A percentile compares a stretch with the other conserved stretches of the same genome.
Conservation (phyloP, 2,888 invertebrate genomes). For the Amiota communis region DNA sequence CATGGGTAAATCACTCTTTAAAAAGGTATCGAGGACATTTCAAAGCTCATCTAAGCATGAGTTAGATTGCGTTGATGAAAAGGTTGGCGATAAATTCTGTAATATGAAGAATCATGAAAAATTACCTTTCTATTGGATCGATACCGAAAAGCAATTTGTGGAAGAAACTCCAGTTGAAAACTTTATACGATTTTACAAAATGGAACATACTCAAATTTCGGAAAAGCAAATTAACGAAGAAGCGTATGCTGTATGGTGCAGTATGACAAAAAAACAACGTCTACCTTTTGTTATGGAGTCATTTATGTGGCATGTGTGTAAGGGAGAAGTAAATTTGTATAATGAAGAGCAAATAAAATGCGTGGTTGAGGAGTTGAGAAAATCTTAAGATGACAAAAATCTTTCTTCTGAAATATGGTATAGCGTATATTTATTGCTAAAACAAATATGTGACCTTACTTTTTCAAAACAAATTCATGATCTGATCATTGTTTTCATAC, state of each 20-base stretch:
- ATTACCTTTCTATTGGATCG: slow-evolving; percentile 57
- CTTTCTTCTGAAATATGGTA: too few relatives aligned
- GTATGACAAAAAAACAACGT: slow-evolving; percentile 43
- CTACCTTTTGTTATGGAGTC: slow-evolving; percentile 56
- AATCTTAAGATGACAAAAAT: not conserved
- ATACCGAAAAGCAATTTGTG: slow-evolving; percentile 46
- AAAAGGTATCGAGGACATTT: slow-evolving; percentile 29
- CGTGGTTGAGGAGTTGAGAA: slow-evolving; percentile 39
- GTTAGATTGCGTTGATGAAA: slow-evolving; percentile 31
- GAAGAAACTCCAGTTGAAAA: slow-evolving; percentile 52
- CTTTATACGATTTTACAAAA: slow-evolving; percentile 45
- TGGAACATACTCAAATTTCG: not conserved
- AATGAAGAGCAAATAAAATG: slow-evolving; percentile 54
- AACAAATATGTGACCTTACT: not conserved
- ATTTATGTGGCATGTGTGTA: slow-evolving; percentile 51
- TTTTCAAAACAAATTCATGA: not conserved
- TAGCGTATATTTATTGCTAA: too few relatives aligned
- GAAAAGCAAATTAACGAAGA: not conserved
- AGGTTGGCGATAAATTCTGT: slow-evolving; percentile 41
- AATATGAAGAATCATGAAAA: slow-evolving; percentile 42
- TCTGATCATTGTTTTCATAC: not conserved
- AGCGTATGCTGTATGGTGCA: slow-evolving; percentile 41
- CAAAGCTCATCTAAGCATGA: slow-evolving; percentile 19
- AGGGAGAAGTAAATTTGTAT: slow-evolving; percentile 51
- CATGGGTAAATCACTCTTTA: slow-evolving; percentile 16